Evolutionary conservation across 2,113 vertebrate genomes (phyloP).

Genomic region (Orycteropus afer): DNA sequence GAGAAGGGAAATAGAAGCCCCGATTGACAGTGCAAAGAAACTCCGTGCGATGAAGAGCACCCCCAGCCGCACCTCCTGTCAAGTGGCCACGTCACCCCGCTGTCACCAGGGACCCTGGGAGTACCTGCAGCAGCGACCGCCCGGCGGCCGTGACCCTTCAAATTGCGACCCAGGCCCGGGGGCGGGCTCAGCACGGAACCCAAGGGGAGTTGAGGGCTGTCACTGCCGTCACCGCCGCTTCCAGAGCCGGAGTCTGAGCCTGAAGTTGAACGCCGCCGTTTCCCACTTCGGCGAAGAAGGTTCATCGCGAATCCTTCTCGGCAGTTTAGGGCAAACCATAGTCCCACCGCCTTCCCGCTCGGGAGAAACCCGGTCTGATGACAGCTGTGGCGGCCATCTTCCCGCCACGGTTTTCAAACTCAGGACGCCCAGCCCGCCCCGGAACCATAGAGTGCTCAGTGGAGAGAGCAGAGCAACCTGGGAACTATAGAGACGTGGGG

Average conservation of each 20-base stretch:
- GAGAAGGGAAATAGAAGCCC: background rate
- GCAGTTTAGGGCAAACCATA: background rate
- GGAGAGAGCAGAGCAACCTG: slow-evolving; percentile 15
- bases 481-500: slow-evolving; percentile 20
- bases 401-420: slow-evolving; percentile 83
- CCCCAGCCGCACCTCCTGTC: rapidly evolving
- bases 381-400: slow-evolving; percentile 49
- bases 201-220: slow-evolving; percentile 70
- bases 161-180: slow-evolving; percentile 86
- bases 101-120: background rate
- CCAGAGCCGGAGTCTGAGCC: slow-evolving; percentile 78
- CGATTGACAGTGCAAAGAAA: rapidly evolving
- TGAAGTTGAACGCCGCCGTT: slow-evolving; percentile 73
- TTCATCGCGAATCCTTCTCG: slow-evolving; percentile 6
- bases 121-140: background rate
- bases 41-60: rapidly evolving
- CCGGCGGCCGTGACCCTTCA: slow-evolving; percentile 9
- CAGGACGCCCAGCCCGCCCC: slow-evolving; percentile 16
- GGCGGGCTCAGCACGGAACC: slow-evolving; percentile 90
- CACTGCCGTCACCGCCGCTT: slow-evolving; percentile 71
- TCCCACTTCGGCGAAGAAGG: background rate
- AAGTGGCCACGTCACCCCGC: rapidly evolving
- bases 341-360: rapidly evolving
- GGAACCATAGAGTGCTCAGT: slow-evolving; percentile 66
- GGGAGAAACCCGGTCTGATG: rapidly evolving